Base-by-base conservation (phyloP, 2,888 invertebrate species). In the Salpingus planirostris region DNA sequence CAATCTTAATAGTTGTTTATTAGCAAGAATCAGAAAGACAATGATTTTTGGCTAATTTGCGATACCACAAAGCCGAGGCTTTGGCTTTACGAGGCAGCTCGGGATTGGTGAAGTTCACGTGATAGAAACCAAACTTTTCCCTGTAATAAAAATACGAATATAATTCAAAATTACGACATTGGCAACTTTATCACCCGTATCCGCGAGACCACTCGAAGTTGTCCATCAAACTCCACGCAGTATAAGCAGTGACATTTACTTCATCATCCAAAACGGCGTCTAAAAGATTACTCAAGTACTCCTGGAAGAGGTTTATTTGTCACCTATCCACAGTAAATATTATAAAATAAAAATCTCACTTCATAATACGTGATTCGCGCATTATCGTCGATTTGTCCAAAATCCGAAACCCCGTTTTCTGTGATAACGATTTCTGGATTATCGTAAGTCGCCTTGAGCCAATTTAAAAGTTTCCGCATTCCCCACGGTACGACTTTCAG, bases 91-190 rank as follows among this genome's bases (percentile, higher is more conserved):
- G n/a, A n/a, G n/a, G n/a, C n/a, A n/a, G n/a, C n/a, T n/a, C n/a
- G n/a, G 71, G 66, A 44, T 71, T 72, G 1, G 62, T 55, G 53
- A 78, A 80, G 52, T 86, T 73, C 1, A 85, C 78, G 46, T 73
- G 65, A 44, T 76, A 77, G 1, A 85, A 48, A 3, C 85, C 85
- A 59, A 80, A 84, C 50, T 70, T 72, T 42, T 70, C 68, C 5
- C 78, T 78, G 31, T 71, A 28, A 31, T 27, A 12, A 22, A 18
- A 12, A 23, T 12, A 18, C 6, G 23, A 10, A 23, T 23, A 10
- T 8, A 10, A 10, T 10, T 8, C 23, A 23, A 8, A 7, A 8
- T 8, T 23, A 23, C 8, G 5, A 23, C 5, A 10, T 7, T 23
- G 10, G 5, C 10, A 11, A 10, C 11, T 10, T 23, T 11, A 5